These are phyloP conservation scores for Uria lomvia DNA, from an alignment of 2,113 vertebrate genomes.

Conservation along the genomic window DNA sequence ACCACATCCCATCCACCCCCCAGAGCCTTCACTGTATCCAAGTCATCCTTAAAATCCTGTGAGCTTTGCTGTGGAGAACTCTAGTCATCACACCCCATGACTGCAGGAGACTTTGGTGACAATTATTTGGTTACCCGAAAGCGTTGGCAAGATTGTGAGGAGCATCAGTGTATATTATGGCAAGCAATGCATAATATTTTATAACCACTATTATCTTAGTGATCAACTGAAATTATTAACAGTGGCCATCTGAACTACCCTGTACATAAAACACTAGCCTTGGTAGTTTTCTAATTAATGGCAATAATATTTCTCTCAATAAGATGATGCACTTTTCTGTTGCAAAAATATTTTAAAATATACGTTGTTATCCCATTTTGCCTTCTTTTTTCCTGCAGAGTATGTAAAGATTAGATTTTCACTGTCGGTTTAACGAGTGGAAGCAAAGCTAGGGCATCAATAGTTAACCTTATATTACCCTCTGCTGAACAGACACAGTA, in stretches of 20 bases:
- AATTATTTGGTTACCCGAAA: neutral
- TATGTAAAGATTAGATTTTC: slow-evolving; percentile 62
- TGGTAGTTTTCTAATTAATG: neutral
- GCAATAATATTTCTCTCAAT: neutral
- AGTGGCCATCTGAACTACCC: neutral
- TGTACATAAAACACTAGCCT: neutral
- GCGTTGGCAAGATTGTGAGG: neutral
- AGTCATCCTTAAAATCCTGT: neutral
- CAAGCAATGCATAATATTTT: neutral
- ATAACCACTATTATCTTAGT: neutral
- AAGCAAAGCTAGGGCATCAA: slow-evolving; percentile 62
- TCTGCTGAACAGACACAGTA: slow-evolving; percentile 54
- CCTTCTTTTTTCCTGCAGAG: neutral
- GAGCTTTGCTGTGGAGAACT: neutral
- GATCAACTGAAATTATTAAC: neutral
- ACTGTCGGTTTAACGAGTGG: slow-evolving; percentile 29
- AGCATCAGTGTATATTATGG: neutral
- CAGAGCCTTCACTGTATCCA: neutral
- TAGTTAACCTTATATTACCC: slow-evolving; percentile 67
- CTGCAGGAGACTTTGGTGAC: neutral
- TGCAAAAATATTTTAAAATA: neutral
- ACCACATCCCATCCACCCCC: neutral
- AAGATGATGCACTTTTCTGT: neutral
- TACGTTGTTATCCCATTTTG: neutral
- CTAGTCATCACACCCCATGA: neutral